Conservation (phyloP, 2,888 invertebrate species). For the Netelia fuscicornis region DNA sequence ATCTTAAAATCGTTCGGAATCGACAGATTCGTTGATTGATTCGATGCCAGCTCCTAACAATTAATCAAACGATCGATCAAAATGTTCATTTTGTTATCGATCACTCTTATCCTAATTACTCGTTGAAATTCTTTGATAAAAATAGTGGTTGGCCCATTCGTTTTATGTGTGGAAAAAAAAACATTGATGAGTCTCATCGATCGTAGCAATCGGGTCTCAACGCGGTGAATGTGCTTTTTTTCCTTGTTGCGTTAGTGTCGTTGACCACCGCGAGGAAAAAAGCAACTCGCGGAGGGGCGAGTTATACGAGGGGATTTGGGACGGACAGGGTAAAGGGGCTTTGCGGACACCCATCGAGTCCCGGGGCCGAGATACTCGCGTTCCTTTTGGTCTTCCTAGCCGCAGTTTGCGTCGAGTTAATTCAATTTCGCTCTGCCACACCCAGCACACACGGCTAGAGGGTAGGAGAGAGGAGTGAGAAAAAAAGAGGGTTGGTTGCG, state of each 20-base stretch:
- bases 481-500: constrained; percentile 17
- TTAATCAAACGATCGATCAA: not conserved
- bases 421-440: constrained; percentile 69
- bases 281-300: not conserved
- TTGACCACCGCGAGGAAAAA: not conserved
- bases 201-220: not conserved
- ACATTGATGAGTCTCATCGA: not conserved
- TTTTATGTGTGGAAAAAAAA: not conserved
- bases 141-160: too few relatives aligned
- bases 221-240: not conserved
- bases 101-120: not conserved
- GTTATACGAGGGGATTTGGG: constrained; percentile 9
- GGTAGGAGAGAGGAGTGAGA: constrained; percentile 2
- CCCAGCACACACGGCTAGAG: constrained; percentile 61
- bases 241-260: not conserved
- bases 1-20: too few relatives aligned
- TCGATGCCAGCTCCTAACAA: not conserved
- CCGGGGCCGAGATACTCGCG: constrained; percentile 31
- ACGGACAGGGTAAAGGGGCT: constrained; percentile 16
- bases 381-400: constrained; percentile 35
- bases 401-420: constrained; percentile 68
- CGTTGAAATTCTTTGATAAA: too few relatives aligned
- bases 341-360: constrained; percentile 37
- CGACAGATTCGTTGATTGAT: too few relatives aligned
- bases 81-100: not conserved